A percentile compares a stretch with the other conserved stretches of the same genome.
Conservation (phyloP, 1,140 invertebrate species). For the Hydropsyche tenuis region DNA sequence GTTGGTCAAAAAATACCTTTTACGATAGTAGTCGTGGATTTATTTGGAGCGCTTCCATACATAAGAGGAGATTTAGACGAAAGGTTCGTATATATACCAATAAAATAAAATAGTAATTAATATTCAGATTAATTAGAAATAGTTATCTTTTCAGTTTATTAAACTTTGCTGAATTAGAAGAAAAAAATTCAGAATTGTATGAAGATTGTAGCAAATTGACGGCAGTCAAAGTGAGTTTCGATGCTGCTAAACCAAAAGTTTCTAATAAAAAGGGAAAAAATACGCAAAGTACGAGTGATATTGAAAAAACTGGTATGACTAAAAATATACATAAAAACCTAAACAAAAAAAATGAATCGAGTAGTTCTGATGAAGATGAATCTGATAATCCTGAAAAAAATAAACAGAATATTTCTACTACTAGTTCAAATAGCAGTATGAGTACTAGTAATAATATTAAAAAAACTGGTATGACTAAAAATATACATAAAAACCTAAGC, state of each 20-base stretch:
- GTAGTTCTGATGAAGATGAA: too few relatives aligned
- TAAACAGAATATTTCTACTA: background rate
- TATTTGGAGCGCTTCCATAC: constrained; percentile 64
- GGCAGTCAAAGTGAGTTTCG: constrained; percentile 38
- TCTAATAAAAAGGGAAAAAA: background rate
- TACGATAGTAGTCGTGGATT: constrained; percentile 63
- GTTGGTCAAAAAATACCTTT: constrained; percentile 67
- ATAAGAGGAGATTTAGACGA: constrained; percentile 64
- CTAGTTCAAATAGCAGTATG: background rate
- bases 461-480: too few relatives aligned
- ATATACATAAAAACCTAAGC: too few relatives aligned
- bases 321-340: too few relatives aligned
- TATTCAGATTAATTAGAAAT: background rate
- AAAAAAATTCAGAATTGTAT: constrained; percentile 15
- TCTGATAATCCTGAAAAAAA: too few relatives aligned
- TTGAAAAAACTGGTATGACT: too few relatives aligned
- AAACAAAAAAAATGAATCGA: too few relatives aligned
- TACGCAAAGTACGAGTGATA: too few relatives aligned
- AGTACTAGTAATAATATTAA: too few relatives aligned
- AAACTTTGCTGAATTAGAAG: constrained; percentile 10
- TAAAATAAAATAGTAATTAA: background rate
- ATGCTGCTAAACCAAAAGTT: constrained; percentile 41
- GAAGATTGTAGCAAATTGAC: constrained; percentile 7
- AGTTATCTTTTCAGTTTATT: constrained; percentile 33
- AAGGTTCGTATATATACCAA: constrained; percentile 54